Conservation (phyloP, 2,113 vertebrate genomes). For the Hemichromis elongatus region DNA sequence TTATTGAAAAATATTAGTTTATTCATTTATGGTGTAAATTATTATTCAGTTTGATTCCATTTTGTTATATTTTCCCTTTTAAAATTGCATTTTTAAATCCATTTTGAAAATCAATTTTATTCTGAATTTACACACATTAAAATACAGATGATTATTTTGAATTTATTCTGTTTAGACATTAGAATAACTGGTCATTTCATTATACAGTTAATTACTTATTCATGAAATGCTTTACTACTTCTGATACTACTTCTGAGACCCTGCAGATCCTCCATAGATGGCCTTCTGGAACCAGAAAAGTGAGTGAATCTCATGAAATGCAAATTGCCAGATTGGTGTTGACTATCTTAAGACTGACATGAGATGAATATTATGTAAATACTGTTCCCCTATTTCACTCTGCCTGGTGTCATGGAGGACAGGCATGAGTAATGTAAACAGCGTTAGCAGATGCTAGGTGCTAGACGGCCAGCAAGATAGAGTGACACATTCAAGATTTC, state of each 20-base stretch:
- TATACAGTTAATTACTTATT: neutral
- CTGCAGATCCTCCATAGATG: fast-evolving
- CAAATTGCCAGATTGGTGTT: slow-evolving; percentile 24
- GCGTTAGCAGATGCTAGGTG: neutral
- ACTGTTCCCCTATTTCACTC: neutral
- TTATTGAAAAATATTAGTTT: neutral
- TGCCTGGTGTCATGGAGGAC: slow-evolving; percentile 9
- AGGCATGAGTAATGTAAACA: slow-evolving; percentile 42
- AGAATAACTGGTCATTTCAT: neutral
- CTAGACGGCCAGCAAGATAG: neutral
- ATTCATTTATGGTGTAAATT: neutral
- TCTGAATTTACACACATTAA: neutral
- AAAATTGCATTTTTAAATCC: neutral
- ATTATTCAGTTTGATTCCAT: neutral
- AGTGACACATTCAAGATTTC: slow-evolving; percentile 40
- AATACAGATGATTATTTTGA: neutral
- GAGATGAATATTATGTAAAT: slow-evolving; percentile 55
- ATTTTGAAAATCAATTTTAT: neutral
- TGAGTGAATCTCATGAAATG: slow-evolving; percentile 14
- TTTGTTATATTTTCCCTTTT: neutral
- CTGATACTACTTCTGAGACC: neutral
- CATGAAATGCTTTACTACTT: neutral
- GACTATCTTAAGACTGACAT: slow-evolving; percentile 17
- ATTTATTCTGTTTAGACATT: neutral
- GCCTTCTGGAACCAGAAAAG: neutral